phyloP scores from a whole-genome alignment of 2,797 vertebrate species.

The Lepus oiostolus region DNA sequence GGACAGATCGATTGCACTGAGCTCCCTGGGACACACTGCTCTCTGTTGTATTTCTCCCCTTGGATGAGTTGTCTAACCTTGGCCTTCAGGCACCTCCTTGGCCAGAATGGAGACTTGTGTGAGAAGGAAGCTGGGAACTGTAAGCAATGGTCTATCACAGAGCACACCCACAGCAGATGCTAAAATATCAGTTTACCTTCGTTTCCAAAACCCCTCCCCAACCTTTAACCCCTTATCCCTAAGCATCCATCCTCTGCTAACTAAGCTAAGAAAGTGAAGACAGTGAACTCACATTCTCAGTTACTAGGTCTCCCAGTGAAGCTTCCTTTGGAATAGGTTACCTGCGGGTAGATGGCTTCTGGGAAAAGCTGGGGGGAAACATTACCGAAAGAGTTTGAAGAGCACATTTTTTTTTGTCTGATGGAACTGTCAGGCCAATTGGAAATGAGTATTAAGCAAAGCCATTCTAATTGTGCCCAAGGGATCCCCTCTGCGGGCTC shows the following conservation, averaged over 20 bases:
- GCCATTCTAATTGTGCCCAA: not conserved
- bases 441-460: not conserved
- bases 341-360: conserved; percentile 28
- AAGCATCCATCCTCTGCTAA: not conserved
- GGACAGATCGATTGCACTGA: not conserved
- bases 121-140: conserved; percentile 2
- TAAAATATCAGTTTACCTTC: not conserved
- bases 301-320: not conserved
- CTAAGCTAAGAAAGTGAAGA: not conserved
- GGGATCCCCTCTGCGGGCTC: not conserved
- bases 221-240: not conserved
- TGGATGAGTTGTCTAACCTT: not conserved
- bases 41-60: not conserved
- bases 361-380: too few species aligned
- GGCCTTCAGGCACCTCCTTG: not conserved
- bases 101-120: not conserved
- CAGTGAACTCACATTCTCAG: not conserved
- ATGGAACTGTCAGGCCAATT: not conserved
- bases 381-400: not conserved
- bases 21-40: not conserved
- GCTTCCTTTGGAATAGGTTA: not conserved
- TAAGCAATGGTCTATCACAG: not conserved
- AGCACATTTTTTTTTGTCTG: not conserved
- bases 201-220: not conserved
- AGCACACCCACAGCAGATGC: not conserved